Evolutionary conservation across 1,140 invertebrate species (phyloP).

Genomic region (Triops cancriformis): DNA sequence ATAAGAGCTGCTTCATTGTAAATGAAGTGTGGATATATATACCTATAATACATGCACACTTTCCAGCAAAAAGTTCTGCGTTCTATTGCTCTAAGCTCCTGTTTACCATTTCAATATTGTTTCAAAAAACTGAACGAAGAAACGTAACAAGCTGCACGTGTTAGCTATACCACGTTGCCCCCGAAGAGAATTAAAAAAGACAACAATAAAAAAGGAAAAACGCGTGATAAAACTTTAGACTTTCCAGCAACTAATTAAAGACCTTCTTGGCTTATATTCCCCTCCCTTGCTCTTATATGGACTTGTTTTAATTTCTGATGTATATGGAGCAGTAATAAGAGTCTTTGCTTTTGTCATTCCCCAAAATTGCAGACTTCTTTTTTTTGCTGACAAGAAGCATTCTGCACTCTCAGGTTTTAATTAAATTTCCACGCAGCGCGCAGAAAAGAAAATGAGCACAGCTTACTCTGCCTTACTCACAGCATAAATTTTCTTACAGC

Average conservation of each 20-base stretch:
- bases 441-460: neutral
- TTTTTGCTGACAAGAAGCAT: neutral
- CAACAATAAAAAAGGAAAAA: neutral
- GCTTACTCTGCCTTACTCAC: neutral
- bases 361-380: neutral
- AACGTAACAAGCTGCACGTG: too few species aligned
- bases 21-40: too few species aligned
- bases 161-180: too few species aligned
- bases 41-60: too few species aligned
- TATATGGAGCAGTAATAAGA: constrained; percentile 1
- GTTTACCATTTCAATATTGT: too few species aligned
- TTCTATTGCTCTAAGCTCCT: too few species aligned
- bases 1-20: too few species aligned
- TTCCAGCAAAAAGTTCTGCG: too few species aligned
- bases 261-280: neutral
- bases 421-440: neutral
- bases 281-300: neutral
- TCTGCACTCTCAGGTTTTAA: neutral
- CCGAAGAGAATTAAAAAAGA: too few species aligned
- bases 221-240: neutral
- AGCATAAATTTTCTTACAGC: neutral
- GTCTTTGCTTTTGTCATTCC: neutral
- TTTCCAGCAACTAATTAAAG: neutral
- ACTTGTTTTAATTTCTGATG: neutral
- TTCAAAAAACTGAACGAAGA: too few species aligned